These are phyloP conservation scores for Esox lucius DNA, from an alignment of 2,797 vertebrate species.

Conservation along the genomic window DNA sequence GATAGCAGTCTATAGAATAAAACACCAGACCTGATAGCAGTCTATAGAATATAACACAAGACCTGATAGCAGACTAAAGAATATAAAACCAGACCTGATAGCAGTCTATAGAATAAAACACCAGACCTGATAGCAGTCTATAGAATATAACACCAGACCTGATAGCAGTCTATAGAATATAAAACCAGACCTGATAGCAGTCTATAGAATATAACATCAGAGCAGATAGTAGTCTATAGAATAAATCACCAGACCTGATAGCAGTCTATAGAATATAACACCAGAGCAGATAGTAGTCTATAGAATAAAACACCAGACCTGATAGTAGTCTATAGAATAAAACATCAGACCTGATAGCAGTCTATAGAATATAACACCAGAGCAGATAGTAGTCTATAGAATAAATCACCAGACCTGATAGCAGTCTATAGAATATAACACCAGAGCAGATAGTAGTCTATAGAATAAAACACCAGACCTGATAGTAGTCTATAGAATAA, in stretches of 20 bases:
- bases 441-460: neutral
- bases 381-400: neutral
- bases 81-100: no score
- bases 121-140: neutral
- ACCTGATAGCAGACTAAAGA: no score
- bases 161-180: neutral
- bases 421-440: neutral
- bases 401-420: neutral
- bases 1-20: no score
- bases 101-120: no score
- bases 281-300: neutral
- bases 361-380: neutral
- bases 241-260: neutral
- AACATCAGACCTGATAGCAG: neutral
- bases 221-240: neutral
- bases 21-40: no score
- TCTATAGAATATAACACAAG: no score
- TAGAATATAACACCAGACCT: no score
- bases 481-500: neutral
- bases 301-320: neutral
- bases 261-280: neutral
- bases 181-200: neutral
- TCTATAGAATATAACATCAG: neutral
- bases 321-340: constrained; percentile 71
- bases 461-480: neutral